Evolutionary conservation across 53 echinoderm and acorn worm species (phyloP), one percentile per base, ranked within the genome.

Genomic region (Holothuria scabra): DNA sequence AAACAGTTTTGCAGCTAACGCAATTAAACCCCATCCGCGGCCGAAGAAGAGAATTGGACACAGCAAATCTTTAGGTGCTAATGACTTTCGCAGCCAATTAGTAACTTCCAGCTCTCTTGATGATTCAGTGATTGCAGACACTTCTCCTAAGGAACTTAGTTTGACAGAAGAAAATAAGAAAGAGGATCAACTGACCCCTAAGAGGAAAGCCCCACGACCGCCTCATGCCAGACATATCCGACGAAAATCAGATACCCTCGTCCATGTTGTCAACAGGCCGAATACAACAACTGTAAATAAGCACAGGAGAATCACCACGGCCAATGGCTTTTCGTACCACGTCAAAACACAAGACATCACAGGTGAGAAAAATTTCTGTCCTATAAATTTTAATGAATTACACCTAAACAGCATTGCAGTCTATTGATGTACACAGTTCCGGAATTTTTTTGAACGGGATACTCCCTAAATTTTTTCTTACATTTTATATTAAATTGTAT

Each of bases 221-320:
- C 81, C 81, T 11, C 81, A 63, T 32, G 83, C 88, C 37, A 82
- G 62, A 32, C 37, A 83, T n/a, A 74, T 74, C 48, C 48, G 88
- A 5, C 56, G 88, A 56, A 88, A 88, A 65, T 88, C 88, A 18
- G 88, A 88, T 64, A 82, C 88, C 23, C 62, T 75, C 12, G 33
- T 62, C 21, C 82, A 88, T 65, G 62, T 63, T 33, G 74, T 82
- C 55, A 83, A 57, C 83, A 63, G 83, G 46, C 74, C 62, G 30
- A 44, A 56, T 28, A 74, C 83, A 19, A 34, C 52, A 20, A 8
- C 46, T 8, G 14, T 52, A 14, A 28, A 13, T 12, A 52, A 48
- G 12, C 38, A 25, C 21, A 46, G 24, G 28, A 23, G 55, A 28
- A 57, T 76, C 8, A 76, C 76, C 19, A 76, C 52, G 12, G 76